Percentiles rank a stretch among this genome's conserved stretches.
These are phyloP conservation scores for Caracal caracal DNA, from an alignment of 2,113 vertebrate genomes.

Conservation along the genomic window DNA sequence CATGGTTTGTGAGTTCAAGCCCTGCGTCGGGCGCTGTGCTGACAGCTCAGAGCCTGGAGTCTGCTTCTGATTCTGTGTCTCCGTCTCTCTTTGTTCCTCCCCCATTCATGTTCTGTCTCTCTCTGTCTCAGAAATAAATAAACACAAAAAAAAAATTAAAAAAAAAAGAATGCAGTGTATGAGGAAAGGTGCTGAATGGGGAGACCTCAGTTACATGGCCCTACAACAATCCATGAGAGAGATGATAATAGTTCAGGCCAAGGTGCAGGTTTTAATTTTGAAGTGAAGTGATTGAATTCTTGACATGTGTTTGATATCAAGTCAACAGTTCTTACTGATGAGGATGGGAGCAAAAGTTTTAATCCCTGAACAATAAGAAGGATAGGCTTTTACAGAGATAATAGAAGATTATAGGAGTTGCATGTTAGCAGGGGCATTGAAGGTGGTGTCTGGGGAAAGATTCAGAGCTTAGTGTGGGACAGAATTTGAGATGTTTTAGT, in stretches of 20 bases:
- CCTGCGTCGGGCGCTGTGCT: too few species aligned
- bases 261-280: background rate
- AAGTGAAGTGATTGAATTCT: background rate
- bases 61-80: too few species aligned
- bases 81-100: too few species aligned
- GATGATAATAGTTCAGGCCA: background rate
- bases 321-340: too few species aligned
- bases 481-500: background rate
- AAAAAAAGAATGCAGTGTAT: background rate
- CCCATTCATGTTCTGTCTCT: too few species aligned
- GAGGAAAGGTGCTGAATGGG: background rate
- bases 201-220: background rate
- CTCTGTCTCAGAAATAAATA: too few species aligned
- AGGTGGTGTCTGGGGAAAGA: background rate
- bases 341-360: background rate
- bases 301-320: background rate
- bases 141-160: too few species aligned
- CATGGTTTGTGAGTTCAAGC: too few species aligned
- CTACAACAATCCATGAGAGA: background rate
- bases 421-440: background rate
- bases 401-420: background rate
- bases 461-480: background rate
- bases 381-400: too few species aligned
- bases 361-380: background rate
- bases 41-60: too few species aligned